These are phyloP conservation scores for Ceraclea dissimilis DNA, from an alignment of 2,888 invertebrate genomes.

Conservation along the genomic window DNA sequence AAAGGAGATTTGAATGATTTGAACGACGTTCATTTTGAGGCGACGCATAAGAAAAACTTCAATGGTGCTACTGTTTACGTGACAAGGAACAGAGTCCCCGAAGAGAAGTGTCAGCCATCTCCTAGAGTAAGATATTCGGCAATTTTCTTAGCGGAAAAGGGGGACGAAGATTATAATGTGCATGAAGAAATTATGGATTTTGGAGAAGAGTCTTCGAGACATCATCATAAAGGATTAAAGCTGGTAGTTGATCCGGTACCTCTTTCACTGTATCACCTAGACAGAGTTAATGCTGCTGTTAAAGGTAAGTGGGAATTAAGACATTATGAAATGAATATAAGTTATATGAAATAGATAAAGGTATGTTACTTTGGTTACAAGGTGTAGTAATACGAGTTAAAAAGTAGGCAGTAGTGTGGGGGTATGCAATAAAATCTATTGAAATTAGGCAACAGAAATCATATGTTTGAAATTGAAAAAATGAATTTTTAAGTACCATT, in stretches of 20 bases:
- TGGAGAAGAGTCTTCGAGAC: conserved; percentile 28
- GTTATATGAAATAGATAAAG: too few species aligned
- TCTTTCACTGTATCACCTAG: conserved; percentile 46
- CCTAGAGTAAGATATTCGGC: conserved; percentile 44
- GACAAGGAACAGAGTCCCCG: conserved; percentile 35
- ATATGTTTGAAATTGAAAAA: too few species aligned
- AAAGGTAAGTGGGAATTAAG: conserved; percentile 38
- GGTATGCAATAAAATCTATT: too few species aligned
- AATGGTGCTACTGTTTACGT: conserved; percentile 40
- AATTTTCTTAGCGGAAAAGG: conserved; percentile 37
- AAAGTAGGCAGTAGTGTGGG: too few species aligned
- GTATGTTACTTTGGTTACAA: too few species aligned
- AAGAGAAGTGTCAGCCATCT: conserved; percentile 38
- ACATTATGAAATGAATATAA: neutral
- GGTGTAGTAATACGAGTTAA: too few species aligned
- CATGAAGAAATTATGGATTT: conserved; percentile 26
- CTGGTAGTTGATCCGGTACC: conserved; percentile 47
- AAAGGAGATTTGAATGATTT: conserved; percentile 43
- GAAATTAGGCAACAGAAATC: too few species aligned
- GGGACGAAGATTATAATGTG: conserved; percentile 29
- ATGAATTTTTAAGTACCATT: too few species aligned
- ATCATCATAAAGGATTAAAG: conserved; percentile 35
- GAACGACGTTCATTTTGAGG: conserved; percentile 37
- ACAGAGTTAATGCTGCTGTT: conserved; percentile 47
- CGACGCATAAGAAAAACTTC: conserved; percentile 34